A percentile compares a stretch with the other conserved stretches of the same genome.
These are phyloP conservation scores for Drosophila ercepeae DNA, from an alignment of 1,140 invertebrate genomes.

Conservation along the genomic window DNA sequence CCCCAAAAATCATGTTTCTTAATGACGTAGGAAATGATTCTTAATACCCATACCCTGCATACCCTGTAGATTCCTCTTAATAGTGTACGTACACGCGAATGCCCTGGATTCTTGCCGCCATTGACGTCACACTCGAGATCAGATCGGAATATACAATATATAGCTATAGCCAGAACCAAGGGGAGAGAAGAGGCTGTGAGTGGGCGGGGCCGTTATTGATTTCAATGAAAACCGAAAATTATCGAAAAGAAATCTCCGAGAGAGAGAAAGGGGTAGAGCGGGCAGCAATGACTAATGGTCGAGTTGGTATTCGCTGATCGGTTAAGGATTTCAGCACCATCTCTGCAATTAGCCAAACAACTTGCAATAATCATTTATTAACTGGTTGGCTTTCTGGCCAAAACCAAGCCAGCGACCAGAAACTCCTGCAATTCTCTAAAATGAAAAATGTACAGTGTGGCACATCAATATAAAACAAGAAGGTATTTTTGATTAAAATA, in stretches of 20 bases:
- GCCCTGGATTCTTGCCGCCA: conserved; percentile 60
- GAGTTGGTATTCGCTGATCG: conserved; percentile 22
- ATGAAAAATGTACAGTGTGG: conserved; percentile 4
- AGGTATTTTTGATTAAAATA: background rate
- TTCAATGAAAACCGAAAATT: conserved; percentile 34
- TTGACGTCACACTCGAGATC: conserved; percentile 69
- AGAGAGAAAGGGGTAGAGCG: background rate
- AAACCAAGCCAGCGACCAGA: background rate
- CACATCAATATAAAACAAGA: background rate
- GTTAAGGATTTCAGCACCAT: conserved; percentile 50
- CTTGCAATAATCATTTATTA: conserved; percentile 51
- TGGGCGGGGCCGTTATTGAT: conserved; percentile 31
- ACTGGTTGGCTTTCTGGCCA: conserved; percentile 14
- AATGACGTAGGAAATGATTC: background rate
- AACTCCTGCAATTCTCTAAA: no score
- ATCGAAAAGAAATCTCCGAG: background rate
- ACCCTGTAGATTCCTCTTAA: background rate
- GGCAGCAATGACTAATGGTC: conserved; percentile 37
- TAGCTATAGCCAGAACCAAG: conserved; percentile 1
- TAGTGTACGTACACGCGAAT: conserved; percentile 48
- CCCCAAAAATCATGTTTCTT: background rate
- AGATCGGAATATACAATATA: conserved; percentile 13
- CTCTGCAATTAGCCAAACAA: conserved; percentile 48
- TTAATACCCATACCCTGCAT: conserved; percentile 1
- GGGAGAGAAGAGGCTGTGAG: conserved; percentile 3